Conservation (phyloP, 53 echinoderm and acorn worm species). For the Pentamera pediparva region DNA sequence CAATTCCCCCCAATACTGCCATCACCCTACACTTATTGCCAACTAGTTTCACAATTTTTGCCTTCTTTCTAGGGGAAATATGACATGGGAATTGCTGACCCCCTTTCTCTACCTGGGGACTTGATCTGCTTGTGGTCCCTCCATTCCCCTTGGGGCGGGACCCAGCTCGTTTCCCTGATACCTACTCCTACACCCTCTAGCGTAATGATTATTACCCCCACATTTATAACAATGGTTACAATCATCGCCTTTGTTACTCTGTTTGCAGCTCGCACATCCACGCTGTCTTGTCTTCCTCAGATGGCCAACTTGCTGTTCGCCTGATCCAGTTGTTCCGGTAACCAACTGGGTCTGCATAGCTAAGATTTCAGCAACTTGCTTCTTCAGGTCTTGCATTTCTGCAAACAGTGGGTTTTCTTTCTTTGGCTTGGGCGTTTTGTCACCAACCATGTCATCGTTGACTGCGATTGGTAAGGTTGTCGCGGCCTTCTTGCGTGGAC, state of each 20-base stretch:
- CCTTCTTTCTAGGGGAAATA: background rate
- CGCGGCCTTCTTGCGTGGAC: no score
- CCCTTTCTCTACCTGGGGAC: background rate
- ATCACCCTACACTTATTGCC: background rate
- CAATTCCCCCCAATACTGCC: background rate
- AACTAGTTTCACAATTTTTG: background rate
- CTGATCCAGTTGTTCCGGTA: background rate
- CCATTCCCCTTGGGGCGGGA: background rate
- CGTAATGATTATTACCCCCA: background rate
- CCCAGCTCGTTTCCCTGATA: background rate
- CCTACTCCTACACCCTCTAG: background rate
- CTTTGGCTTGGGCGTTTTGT: background rate
- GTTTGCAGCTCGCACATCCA: background rate
- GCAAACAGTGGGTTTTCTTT: background rate
- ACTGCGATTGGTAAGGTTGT: background rate
- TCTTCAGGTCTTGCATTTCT: background rate
- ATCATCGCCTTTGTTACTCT: background rate
- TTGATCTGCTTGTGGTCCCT: background rate
- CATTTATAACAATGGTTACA: slow-evolving; percentile 12
- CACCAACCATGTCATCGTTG: background rate
- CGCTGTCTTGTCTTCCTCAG: background rate
- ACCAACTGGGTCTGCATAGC: background rate
- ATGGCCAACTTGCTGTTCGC: background rate
- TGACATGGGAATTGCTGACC: background rate
- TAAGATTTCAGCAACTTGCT: background rate